Conservation (phyloP, 2,113 vertebrate species). For the Halichoerus grypus region DNA sequence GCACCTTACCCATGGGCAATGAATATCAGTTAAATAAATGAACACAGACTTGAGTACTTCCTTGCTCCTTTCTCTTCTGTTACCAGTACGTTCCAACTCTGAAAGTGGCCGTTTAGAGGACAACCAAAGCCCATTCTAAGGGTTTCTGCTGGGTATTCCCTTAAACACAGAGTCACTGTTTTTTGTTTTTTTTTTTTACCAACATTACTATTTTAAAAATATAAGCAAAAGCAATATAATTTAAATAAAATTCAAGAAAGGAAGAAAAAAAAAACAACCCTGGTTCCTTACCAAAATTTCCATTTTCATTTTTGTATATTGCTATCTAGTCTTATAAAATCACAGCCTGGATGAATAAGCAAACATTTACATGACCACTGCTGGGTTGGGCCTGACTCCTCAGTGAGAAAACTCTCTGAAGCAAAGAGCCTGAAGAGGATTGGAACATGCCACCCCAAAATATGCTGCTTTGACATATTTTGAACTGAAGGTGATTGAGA, state of each 20-base stretch:
- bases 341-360: neutral
- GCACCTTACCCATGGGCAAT: no score
- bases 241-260: neutral
- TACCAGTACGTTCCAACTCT: neutral
- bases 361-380: neutral
- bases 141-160: neutral
- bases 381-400: no score
- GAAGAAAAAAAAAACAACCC: neutral
- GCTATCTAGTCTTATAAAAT: neutral
- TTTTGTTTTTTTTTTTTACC: neutral
- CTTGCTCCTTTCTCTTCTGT: neutral
- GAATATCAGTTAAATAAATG: neutral
- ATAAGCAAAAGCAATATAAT: neutral
- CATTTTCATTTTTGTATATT: neutral
- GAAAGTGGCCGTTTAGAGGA: neutral
- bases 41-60: neutral
- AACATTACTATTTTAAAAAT: neutral
- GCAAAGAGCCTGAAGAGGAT: neutral
- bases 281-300: neutral
- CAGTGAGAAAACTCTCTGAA: neutral
- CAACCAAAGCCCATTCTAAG: neutral
- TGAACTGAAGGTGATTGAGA: neutral
- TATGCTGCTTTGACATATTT: neutral
- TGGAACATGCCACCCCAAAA: neutral
- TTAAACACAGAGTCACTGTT: neutral